Conservation (phyloP, 2,113 vertebrate species). For the Sebastes fasciatus region DNA sequence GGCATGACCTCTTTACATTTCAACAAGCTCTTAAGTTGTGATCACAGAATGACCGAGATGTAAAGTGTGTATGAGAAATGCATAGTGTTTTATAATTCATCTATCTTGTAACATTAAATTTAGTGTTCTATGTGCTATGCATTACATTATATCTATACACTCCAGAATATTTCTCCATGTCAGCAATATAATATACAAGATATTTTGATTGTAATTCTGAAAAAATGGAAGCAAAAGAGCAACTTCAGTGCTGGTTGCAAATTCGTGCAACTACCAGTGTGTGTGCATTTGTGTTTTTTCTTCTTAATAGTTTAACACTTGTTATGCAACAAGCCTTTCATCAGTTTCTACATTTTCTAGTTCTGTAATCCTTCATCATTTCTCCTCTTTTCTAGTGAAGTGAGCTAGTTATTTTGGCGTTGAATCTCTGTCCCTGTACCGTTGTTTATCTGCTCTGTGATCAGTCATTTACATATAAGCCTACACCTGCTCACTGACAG, state of each 20-base stretch:
- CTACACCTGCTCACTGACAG: slow-evolving; percentile 6
- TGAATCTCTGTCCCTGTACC: background rate
- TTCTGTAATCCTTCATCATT: background rate
- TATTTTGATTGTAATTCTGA: background rate
- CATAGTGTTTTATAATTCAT: background rate
- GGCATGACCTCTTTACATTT: background rate
- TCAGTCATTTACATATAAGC: slow-evolving; percentile 3
- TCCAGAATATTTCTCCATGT: background rate
- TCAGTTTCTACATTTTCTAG: background rate
- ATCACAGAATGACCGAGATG: background rate
- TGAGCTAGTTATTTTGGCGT: background rate
- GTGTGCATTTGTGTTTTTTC: background rate
- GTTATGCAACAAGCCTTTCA: background rate
- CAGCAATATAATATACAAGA: background rate
- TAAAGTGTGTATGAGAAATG: background rate
- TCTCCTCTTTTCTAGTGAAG: background rate
- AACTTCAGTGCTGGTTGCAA: background rate
- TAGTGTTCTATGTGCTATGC: background rate
- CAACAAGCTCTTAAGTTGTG: background rate
- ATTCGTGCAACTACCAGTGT: background rate
- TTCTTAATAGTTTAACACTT: background rate
- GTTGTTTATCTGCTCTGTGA: slow-evolving; percentile 20
- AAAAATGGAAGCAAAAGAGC: background rate
- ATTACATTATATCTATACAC: background rate
- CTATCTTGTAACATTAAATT: background rate